Conservation (phyloP, 1,140 invertebrate species). For the Bombus confusus region DNA sequence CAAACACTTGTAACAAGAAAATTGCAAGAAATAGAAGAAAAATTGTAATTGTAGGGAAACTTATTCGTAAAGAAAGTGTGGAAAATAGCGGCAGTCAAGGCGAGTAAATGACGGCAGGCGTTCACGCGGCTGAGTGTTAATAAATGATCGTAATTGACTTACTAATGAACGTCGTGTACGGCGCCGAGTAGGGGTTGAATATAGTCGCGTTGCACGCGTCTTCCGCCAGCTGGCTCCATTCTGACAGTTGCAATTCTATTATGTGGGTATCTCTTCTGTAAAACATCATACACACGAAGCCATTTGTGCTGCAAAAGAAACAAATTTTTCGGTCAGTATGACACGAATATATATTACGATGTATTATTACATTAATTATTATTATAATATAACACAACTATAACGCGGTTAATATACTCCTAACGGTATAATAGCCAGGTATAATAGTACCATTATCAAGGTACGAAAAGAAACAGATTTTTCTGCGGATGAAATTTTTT, state of each 20-base stretch:
- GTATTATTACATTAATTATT: too few relatives aligned
- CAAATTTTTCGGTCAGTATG: background rate
- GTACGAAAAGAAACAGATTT: too few relatives aligned
- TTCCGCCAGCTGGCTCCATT: constrained; percentile 80
- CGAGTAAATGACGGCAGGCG: background rate
- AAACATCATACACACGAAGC: constrained; percentile 84
- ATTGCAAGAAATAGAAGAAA: background rate
- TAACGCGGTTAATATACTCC: too few relatives aligned
- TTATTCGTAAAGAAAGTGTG: too few relatives aligned
- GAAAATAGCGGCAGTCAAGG: background rate
- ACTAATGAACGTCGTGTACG: constrained; percentile 81
- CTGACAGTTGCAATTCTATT: constrained; percentile 85
- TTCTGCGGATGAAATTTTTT: too few relatives aligned
- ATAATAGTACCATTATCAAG: too few relatives aligned
- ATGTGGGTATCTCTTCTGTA: constrained; percentile 84
- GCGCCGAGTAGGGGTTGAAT: constrained; percentile 76
- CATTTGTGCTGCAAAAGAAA: constrained; percentile 81
- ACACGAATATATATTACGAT: background rate
- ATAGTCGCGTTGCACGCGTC: constrained; percentile 76
- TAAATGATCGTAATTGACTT: constrained; percentile 69
- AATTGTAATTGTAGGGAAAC: background rate
- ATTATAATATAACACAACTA: too few relatives aligned
- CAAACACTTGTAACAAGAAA: too few relatives aligned
- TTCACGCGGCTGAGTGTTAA: constrained; percentile 32
- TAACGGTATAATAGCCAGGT: too few relatives aligned